Evolutionary conservation across 2,888 invertebrate genomes (phyloP).

Genomic region (Agriopis leucophaearia): DNA sequence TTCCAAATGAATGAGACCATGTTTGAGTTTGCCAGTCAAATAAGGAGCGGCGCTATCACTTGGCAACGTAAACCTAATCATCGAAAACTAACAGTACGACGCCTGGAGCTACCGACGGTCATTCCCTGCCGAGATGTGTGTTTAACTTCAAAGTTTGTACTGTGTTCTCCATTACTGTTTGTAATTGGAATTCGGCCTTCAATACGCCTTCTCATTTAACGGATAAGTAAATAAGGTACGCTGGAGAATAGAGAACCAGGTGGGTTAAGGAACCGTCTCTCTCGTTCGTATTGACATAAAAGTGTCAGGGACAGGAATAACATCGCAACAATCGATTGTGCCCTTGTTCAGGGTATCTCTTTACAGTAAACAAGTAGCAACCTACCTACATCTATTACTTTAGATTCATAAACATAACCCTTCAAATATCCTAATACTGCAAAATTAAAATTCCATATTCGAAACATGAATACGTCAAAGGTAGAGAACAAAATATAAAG

Average conservation of each 20-base stretch:
- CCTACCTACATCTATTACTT: conserved; percentile 22
- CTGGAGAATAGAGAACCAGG: neutral
- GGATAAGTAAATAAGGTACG: conserved; percentile 19
- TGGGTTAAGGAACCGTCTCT: too few species aligned
- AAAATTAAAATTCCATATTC: conserved; percentile 5
- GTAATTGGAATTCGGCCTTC: conserved; percentile 46
- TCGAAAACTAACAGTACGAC: conserved; percentile 66
- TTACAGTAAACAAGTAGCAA: neutral
- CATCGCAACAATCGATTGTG: too few species aligned
- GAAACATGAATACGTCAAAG: neutral
- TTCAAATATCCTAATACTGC: neutral
- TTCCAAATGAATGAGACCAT: conserved; percentile 47
- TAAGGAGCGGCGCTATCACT: conserved; percentile 62
- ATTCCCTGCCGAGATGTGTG: conserved; percentile 55
- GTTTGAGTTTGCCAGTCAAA: conserved; percentile 63
- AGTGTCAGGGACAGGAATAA: too few species aligned
- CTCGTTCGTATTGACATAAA: too few species aligned
- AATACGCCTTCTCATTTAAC: conserved; percentile 40
- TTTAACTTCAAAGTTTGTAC: conserved; percentile 58
- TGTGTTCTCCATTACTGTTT: conserved; percentile 45
- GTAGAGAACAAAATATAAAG: conserved; percentile 29
- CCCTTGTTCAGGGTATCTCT: too few species aligned
- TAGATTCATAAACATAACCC: neutral
- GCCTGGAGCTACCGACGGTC: conserved; percentile 47
- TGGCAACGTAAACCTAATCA: conserved; percentile 71